Conservation (phyloP, 2,113 vertebrate species). For the Mungos mungo region DNA sequence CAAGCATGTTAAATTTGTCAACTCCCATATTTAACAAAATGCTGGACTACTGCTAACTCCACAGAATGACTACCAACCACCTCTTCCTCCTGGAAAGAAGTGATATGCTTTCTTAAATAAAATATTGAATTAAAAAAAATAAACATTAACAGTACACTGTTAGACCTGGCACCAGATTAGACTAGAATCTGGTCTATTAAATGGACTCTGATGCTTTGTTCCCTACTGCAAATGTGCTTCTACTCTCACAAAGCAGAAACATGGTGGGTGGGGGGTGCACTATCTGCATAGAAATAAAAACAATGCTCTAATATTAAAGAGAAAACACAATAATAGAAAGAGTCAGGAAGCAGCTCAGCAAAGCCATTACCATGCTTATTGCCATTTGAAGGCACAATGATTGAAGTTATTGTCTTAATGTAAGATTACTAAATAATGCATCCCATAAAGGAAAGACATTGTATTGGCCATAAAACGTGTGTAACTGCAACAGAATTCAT, state of each 20-base stretch:
- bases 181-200: background rate
- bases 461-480: conserved; percentile 63
- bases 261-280: background rate
- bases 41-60: background rate
- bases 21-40: background rate
- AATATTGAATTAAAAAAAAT: background rate
- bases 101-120: conserved; percentile 33
- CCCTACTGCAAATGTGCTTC: background rate
- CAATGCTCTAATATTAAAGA: conserved; percentile 46
- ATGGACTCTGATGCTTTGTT: background rate
- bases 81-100: background rate
- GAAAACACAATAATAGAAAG: background rate
- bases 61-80: background rate
- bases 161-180: background rate
- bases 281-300: background rate
- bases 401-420: conserved; percentile 78
- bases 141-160: background rate
- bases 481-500: conserved; percentile 67
- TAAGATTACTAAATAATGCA: conserved; percentile 81
- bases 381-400: conserved; percentile 76
- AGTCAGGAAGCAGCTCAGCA: conserved; percentile 38
- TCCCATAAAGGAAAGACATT: conserved; percentile 71
- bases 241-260: background rate
- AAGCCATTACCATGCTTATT: conserved; percentile 71
- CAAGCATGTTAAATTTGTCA: background rate